A percentile compares a stretch with the other conserved stretches of the same genome.
Evolutionary conservation across 64 coral and sea anemone genomes (phyloP).

Genomic region (Catalaphyllia jardinei): DNA sequence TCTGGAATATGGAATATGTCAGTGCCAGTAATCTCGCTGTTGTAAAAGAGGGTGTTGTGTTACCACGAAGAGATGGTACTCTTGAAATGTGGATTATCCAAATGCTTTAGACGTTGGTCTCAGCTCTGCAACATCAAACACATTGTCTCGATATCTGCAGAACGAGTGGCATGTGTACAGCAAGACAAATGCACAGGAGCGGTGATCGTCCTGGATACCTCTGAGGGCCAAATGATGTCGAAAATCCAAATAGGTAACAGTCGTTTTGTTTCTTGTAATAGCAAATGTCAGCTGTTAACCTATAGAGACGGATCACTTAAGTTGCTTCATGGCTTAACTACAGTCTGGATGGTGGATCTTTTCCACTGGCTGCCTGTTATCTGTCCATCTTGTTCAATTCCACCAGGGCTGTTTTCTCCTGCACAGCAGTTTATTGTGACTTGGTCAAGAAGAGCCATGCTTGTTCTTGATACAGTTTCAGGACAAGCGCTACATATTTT

Average conservation of each 20-base stretch:
- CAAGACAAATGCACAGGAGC: neutral
- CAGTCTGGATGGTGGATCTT: neutral
- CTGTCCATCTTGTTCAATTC: neutral
- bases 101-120: neutral
- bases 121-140: too few species aligned
- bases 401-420: neutral
- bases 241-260: neutral
- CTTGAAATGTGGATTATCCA: neutral
- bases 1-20: too few species aligned
- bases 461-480: neutral
- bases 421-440: neutral
- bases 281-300: neutral
- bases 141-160: neutral
- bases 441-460: neutral
- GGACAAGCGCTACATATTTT: neutral
- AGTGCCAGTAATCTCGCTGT: too few species aligned
- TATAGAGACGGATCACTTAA: too few species aligned
- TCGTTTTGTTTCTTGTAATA: neutral
- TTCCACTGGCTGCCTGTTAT: neutral
- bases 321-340: too few species aligned
- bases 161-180: neutral
- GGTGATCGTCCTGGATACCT: neutral
- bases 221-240: too few species aligned
- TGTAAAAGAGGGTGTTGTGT: neutral
- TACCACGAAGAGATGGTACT: neutral